Evolutionary conservation across 2,888 invertebrate species (phyloP).

Genomic region (Perithous albicinctus): DNA sequence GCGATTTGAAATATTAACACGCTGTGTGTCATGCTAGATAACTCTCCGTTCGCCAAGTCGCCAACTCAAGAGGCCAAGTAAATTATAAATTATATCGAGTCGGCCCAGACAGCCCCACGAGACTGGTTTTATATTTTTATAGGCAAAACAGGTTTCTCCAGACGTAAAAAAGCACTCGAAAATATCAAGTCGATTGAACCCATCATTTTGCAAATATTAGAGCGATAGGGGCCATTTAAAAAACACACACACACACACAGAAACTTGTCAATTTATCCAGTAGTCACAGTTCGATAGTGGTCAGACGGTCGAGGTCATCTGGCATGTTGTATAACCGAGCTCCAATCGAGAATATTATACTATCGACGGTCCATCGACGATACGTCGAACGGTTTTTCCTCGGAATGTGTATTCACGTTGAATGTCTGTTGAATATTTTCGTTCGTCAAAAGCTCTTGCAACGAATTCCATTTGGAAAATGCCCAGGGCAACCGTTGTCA

Average conservation of each 20-base stretch:
- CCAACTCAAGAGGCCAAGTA: conserved; percentile 30
- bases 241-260: too few relatives aligned
- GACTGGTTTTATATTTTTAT: conserved; percentile 39
- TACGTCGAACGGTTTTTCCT: background rate
- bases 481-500: background rate
- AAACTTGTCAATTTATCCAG: background rate
- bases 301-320: background rate
- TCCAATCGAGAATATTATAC: background rate
- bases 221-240: background rate
- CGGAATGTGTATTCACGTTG: background rate
- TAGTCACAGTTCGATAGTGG: background rate
- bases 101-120: conserved; percentile 24
- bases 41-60: conserved; percentile 31
- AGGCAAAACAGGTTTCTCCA: background rate
- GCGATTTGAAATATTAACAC: conserved; percentile 73
- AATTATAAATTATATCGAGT: conserved; percentile 52
- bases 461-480: background rate
- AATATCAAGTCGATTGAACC: background rate
- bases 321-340: background rate
- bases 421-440: conserved; percentile 19
- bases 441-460: conserved; percentile 1
- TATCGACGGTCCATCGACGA: background rate
- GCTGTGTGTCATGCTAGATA: conserved; percentile 61
- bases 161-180: background rate
- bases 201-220: background rate